These are phyloP conservation scores for Heliconius congener DNA, from an alignment of 1,140 invertebrate genomes.

Conservation along the genomic window DNA sequence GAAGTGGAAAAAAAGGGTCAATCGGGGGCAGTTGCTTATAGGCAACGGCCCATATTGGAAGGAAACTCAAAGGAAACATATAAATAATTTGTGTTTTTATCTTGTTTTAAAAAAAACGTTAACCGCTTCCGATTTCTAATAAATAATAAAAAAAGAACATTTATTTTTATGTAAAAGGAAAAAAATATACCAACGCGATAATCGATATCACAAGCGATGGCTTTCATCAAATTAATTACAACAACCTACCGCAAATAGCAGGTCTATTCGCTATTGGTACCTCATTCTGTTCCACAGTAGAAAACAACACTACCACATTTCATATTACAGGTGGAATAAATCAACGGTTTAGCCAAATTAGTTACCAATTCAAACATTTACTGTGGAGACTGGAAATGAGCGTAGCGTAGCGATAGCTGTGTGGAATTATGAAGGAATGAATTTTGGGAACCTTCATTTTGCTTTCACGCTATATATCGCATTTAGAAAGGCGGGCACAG, in stretches of 20 bases:
- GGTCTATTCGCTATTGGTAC: neutral
- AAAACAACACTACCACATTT: neutral
- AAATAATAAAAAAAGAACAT: no score
- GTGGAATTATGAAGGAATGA: neutral
- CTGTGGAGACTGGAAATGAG: neutral
- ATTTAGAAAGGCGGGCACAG: no score
- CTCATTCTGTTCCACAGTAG: neutral
- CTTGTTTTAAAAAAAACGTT: no score
- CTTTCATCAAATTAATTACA: neutral
- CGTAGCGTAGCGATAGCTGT: neutral
- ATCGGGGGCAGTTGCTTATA: no score
- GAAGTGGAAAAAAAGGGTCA: no score
- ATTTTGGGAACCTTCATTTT: neutral
- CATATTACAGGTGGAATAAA: conserved; percentile 7
- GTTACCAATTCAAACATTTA: conserved; percentile 1
- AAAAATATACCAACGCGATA: neutral
- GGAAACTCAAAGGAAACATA: no score
- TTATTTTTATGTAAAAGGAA: no score
- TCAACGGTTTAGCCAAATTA: conserved; percentile 17
- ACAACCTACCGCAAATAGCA: neutral
- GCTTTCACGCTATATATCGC: no score
- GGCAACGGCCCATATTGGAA: no score
- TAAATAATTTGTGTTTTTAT: no score
- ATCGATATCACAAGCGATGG: neutral
- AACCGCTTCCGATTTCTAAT: no score